Evolutionary conservation across 1,140 invertebrate genomes (phyloP), one percentile per base, ranked within the genome.

Genomic region (Eufriesea mexicana): DNA sequence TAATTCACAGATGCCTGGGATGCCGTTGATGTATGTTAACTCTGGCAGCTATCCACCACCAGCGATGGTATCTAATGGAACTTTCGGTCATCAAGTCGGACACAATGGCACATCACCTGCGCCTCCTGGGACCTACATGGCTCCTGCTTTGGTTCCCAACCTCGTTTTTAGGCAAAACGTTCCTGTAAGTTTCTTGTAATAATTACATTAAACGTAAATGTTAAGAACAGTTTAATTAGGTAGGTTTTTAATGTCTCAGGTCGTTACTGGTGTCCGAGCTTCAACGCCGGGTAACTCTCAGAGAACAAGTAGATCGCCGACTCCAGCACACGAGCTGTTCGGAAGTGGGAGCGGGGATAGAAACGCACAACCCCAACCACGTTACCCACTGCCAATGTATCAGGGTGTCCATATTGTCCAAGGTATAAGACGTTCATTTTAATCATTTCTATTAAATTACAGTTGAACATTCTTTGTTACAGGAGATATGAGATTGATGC

Each of bases 341-440:
- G 92, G 90, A 84, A 86, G 80, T 81, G 89, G 90, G 73, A 92
- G 85, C 74, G 91, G 91, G 73, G 93, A 94, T 82, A 91, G 93
- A 92, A 93, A 78, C 89, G 89, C 90, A 90, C 93, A 94, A 91
- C 79, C 90, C 76, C 92, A 92, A 86, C 85, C 92, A 85, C 92
- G 92, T 87, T 94, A 94, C 89, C 93, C 93, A 93, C 91, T 94
- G 92, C 92, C 93, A 94, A 92, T 94, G 91, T 94, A 94, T 90
- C 93, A 94, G 86, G 93, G 91, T 92, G 91, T 94, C 86, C 92
- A 94, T 90, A 93, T 93, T 74, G 91, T 94, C 71, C 93, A 93
- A 93, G 93, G 94, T 94, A 80, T 42, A 0, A 55, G 54, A 23
- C 16, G 9, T 57, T 57, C 20, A n/a, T 5, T 25, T 28, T 66